Evolutionary conservation across 2,888 invertebrate genomes (phyloP).

Genomic region (Macropis europaea): DNA sequence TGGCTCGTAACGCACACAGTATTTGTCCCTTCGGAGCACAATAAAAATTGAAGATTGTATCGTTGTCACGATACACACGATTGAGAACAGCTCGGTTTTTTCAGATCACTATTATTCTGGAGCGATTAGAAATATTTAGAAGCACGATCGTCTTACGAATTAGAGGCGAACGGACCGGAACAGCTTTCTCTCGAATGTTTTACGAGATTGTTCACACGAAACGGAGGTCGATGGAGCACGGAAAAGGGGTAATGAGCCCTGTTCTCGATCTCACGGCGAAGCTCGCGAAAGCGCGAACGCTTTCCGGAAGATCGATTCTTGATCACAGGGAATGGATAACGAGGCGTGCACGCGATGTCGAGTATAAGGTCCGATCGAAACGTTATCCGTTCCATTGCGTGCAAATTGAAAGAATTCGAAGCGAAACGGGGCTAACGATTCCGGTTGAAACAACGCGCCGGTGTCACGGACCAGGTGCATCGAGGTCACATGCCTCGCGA

Average conservation of each 20-base stretch:
- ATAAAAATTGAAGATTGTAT: no score
- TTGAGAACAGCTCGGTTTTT: no score
- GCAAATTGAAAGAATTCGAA: background rate
- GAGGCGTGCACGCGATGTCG: constrained; percentile 6
- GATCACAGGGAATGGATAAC: constrained; percentile 6
- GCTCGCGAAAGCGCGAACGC: constrained; percentile 5
- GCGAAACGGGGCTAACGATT: background rate
- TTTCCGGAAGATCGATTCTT: constrained; percentile 19
- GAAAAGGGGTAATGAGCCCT: constrained; percentile 36
- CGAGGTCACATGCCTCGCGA: constrained; percentile 10
- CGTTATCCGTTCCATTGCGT: background rate
- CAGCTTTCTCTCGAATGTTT: constrained; percentile 21
- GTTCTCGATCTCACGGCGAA: constrained; percentile 20
- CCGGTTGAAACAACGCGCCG: background rate
- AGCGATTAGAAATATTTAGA: no score
- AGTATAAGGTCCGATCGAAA: background rate
- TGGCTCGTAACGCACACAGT: no score
- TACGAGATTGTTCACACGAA: constrained; percentile 27
- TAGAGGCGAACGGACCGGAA: background rate
- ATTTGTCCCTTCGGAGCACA: no score
- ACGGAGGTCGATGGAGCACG: background rate
- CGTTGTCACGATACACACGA: no score
- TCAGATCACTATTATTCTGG: no score
- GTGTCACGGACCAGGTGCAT: constrained; percentile 6
- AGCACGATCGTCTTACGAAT: background rate